phyloP scores from a whole-genome alignment of 2,113 vertebrate species.

The Larimichthys polyactis region DNA sequence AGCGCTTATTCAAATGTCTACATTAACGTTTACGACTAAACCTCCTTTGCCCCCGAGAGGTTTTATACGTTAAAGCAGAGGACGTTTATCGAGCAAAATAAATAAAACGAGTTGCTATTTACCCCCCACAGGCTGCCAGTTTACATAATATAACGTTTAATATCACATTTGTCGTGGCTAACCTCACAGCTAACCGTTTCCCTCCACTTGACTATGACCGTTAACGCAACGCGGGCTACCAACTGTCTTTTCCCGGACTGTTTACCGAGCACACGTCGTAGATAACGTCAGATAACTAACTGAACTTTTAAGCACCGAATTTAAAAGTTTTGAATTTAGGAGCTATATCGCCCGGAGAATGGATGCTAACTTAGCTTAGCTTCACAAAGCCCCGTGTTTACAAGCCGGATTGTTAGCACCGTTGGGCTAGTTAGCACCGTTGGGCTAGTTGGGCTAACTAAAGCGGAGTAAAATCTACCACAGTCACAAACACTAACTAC shows the following conservation, averaged over 20 bases:
- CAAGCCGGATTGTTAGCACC: slow-evolving; percentile 41
- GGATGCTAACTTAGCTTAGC: slow-evolving; percentile 62
- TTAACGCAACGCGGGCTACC: background rate
- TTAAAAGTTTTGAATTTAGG: background rate
- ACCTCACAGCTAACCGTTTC: slow-evolving; percentile 52
- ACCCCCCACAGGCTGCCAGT: no score
- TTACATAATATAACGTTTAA: background rate
- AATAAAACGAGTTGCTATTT: background rate
- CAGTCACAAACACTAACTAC: fast-evolving
- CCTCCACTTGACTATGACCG: slow-evolving; percentile 43
- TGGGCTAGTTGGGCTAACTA: no score
- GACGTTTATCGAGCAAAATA: background rate
- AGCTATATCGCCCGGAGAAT: background rate
- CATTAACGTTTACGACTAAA: background rate
- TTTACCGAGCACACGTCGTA: fast-evolving
- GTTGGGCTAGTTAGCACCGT: background rate
- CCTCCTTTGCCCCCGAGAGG: background rate
- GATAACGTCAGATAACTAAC: no score
- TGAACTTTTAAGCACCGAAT: background rate
- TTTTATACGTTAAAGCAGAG: background rate
- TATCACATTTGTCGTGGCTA: background rate
- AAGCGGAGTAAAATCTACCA: fast-evolving
- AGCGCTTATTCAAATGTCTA: background rate
- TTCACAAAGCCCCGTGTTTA: slow-evolving; percentile 59
- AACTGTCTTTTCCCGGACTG: background rate